Base-by-base conservation (phyloP, 2,797 vertebrate species). In the Fistularia tabacaria region DNA sequence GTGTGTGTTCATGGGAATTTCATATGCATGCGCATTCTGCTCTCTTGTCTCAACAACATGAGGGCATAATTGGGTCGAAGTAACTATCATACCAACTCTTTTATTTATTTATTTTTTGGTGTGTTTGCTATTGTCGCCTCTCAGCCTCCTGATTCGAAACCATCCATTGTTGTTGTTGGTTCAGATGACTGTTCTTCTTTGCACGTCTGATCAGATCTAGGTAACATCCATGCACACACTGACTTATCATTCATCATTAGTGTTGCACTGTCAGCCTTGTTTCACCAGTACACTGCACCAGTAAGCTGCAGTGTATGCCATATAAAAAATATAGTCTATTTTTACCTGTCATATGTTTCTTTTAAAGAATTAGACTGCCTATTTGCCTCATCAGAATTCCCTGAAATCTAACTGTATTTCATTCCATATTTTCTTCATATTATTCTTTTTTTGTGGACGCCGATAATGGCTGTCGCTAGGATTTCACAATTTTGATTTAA, bases 1-100 rank as follows among this genome's bases (percentile, higher is more conserved):
- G 58, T 84, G 61, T 81, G 74, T 85, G 71, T 82, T 65, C 39
- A 53, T 82, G 64, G 72, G 62, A 70, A 59, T 80, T 76, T 65
- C 57, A 49, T 79, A 54, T 81, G 76, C 80, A 75, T 85, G 81
- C 64, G 62, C 53, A 55, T 73, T 76, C 66, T 59, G 64, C 55
- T 71, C 54, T 64, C 51, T 8, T 44, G 51, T 74, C 38, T 73
- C 25, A 64, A 55, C 45, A 8, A 62, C 37, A 55, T 51, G 42
- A 63, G 37, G n/a, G 14, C 49, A 47, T 65, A 65, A 37, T 57
- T 57, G 48, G 53, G 58, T 61, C 57, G 61, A 61, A 55, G 43
- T 69, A 69, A 57, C 57, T 43, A 49, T 59, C 57, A 68, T 68
- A 57, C 49, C 46, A 40, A 71, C 68, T 63, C 64, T 69, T 75